A percentile compares a stretch with the other conserved stretches of the same genome.
Conservation (phyloP, 1,140 invertebrate species). For the Zaprionus gabonicus region DNA sequence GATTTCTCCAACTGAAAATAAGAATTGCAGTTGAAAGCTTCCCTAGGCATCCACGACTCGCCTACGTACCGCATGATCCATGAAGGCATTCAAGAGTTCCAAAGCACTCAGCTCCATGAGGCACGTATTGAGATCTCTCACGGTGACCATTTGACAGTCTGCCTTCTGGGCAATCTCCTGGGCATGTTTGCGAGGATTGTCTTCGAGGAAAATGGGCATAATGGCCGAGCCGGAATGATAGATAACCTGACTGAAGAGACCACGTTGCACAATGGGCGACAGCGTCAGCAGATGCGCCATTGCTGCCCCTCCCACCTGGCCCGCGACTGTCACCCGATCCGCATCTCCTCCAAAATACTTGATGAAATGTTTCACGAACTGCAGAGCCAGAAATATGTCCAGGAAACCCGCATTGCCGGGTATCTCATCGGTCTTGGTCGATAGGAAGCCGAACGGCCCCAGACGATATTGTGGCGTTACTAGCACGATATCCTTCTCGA, state of each 20-base stretch:
- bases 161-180: conserved; percentile 76
- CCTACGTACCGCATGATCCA: conserved; percentile 74
- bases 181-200: conserved; percentile 75
- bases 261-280: conserved; percentile 79
- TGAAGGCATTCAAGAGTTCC: conserved; percentile 75
- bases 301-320: conserved; percentile 87
- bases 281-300: conserved; percentile 85
- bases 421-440: conserved; percentile 85
- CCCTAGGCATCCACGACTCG: background rate
- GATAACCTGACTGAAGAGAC: conserved; percentile 78
- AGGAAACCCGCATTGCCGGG: conserved; percentile 90
- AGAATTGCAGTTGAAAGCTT: background rate
- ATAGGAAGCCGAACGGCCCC: conserved; percentile 86
- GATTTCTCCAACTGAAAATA: conserved; percentile 72
- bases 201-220: conserved; percentile 80
- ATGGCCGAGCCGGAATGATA: conserved; percentile 81
- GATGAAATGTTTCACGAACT: conserved; percentile 88
- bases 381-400: conserved; percentile 87
- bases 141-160: conserved; percentile 72
- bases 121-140: conserved; percentile 74
- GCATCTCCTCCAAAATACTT: conserved; percentile 88
- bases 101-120: conserved; percentile 73
- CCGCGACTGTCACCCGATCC: conserved; percentile 86
- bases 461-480: conserved; percentile 93
- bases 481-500: conserved; percentile 91